A percentile compares a stretch with the other conserved stretches of the same genome.
These are phyloP conservation scores for Clepsis dumicolana DNA, from an alignment of 2,888 invertebrate genomes.

Conservation along the genomic window DNA sequence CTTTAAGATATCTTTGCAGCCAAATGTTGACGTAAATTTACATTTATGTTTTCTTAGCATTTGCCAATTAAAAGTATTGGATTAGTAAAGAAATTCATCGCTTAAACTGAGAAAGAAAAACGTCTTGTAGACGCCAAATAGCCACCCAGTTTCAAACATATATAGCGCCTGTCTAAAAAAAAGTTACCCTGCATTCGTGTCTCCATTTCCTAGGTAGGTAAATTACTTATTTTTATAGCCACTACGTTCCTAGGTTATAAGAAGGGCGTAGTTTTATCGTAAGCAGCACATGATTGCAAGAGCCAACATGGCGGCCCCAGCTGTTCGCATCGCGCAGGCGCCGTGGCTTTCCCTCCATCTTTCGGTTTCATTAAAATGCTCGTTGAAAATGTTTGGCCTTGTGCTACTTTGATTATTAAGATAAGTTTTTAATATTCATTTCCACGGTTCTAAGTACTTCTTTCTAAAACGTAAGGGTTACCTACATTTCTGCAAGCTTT, in stretches of 20 bases:
- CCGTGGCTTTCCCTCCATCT: conserved; percentile 77
- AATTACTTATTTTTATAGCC: not conserved
- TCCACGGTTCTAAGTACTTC: not conserved
- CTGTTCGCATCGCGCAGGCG: conserved; percentile 77
- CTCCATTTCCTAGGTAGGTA: not conserved
- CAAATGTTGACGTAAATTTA: not conserved
- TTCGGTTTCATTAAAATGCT: conserved; percentile 51
- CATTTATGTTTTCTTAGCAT: not conserved
- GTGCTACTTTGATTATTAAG: conserved; percentile 32
- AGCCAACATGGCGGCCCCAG: conserved; percentile 78
- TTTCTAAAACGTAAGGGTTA: not conserved
- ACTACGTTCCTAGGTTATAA: conserved; percentile 20
- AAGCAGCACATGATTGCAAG: conserved; percentile 53
- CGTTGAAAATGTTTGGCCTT: conserved; percentile 34
- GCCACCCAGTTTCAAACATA: not conserved
- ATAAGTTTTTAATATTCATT: not conserved
- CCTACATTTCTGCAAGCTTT: no score
- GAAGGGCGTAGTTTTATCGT: conserved; percentile 39
- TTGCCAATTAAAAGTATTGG: not conserved
- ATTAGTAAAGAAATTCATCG: not conserved
- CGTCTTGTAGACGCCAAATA: not conserved
- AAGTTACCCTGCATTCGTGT: not conserved
- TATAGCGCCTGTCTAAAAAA: not conserved
- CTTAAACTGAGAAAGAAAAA: not conserved
- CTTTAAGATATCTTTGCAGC: not conserved